Evolutionary conservation across 2,113 vertebrate species (phyloP).

Genomic region (Numida meleagris): DNA sequence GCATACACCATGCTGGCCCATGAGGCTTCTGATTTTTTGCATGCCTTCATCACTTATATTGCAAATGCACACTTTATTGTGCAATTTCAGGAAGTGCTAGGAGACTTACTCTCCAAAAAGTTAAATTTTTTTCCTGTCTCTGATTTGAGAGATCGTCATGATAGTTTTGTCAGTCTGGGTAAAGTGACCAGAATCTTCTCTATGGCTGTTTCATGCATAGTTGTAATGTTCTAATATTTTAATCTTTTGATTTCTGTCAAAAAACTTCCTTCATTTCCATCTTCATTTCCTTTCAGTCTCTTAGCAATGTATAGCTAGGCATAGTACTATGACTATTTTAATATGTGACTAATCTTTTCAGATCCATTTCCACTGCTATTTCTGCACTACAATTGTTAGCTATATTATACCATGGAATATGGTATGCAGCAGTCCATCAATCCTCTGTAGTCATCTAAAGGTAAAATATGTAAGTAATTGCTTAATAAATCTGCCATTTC

Average conservation of each 20-base stretch:
- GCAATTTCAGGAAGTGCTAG: not conserved
- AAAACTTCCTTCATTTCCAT: slow-evolving; percentile 48
- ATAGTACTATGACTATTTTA: slow-evolving; percentile 39
- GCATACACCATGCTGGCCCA: not conserved
- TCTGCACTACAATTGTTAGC: slow-evolving; percentile 13
- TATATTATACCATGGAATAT: slow-evolving; percentile 18
- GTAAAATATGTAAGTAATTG: slow-evolving; percentile 64
- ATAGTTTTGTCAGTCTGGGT: not conserved
- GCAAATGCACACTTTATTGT: not conserved
- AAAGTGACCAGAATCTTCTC: not conserved
- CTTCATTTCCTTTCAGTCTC: slow-evolving; percentile 56
- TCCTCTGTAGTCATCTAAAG: slow-evolving; percentile 52
- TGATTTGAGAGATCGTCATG: not conserved
- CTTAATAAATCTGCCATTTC: slow-evolving; percentile 63
- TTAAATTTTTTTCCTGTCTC: not conserved
- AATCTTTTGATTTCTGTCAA: slow-evolving; percentile 10
- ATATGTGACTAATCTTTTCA: slow-evolving; percentile 59
- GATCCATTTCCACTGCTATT: slow-evolving; percentile 46
- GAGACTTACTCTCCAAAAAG: not conserved
- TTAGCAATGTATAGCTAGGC: not conserved
- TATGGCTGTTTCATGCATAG: not conserved
- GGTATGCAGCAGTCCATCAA: slow-evolving; percentile 42
- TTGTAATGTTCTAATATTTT: slow-evolving; percentile 3
- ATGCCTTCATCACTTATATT: not conserved
- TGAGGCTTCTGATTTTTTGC: not conserved